Conservation (phyloP, 2,888 invertebrate genomes). For the Ophraella communa region DNA sequence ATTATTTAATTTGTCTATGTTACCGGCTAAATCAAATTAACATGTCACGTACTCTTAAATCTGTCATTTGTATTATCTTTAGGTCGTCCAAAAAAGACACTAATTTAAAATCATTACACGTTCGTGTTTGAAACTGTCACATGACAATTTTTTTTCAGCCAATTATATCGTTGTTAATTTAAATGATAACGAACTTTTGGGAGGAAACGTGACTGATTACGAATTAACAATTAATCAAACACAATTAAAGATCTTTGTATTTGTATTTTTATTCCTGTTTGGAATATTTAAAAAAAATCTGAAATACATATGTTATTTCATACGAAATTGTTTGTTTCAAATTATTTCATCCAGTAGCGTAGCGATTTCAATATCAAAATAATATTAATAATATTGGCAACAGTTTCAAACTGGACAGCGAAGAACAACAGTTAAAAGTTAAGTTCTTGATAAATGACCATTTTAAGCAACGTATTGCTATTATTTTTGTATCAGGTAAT, state of each 20-base stretch:
- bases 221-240: not conserved
- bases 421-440: too few species aligned
- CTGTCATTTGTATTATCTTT: not conserved
- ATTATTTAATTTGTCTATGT: not conserved
- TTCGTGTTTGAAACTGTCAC: not conserved
- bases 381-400: too few species aligned
- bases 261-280: too few species aligned
- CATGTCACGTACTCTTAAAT: not conserved
- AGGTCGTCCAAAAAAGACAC: not conserved
- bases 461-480: too few species aligned
- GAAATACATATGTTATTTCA: too few species aligned
- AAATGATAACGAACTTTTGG: not conserved
- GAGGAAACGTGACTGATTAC: not conserved
- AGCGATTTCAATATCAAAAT: too few species aligned
- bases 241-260: not conserved
- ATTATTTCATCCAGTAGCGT: too few species aligned
- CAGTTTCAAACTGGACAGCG: too few species aligned
- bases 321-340: too few species aligned
- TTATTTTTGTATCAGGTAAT: too few species aligned
- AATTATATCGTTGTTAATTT: not conserved
- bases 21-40: not conserved
- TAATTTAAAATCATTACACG: not conserved
- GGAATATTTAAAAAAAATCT: too few species aligned
- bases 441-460: too few species aligned
- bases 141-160: not conserved